These are phyloP conservation scores for Gallinago stenura DNA, from an alignment of 2,797 vertebrate genomes.

Conservation along the genomic window DNA sequence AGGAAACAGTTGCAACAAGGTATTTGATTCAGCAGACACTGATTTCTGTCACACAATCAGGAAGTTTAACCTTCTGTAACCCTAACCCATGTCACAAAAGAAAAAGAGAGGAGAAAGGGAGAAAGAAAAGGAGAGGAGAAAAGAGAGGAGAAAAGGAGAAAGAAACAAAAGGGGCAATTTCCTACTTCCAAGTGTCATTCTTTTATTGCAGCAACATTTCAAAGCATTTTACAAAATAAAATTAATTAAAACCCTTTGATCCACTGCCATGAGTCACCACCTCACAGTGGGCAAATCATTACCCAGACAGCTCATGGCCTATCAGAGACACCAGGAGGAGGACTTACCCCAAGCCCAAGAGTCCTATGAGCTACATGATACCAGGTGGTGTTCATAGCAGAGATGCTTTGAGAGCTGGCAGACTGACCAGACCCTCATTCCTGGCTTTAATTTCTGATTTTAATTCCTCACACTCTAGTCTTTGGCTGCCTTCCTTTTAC, in stretches of 20 bases:
- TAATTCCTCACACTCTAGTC: neutral
- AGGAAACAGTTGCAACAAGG: neutral
- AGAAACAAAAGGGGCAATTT: neutral
- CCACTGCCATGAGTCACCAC: neutral
- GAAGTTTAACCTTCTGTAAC: neutral
- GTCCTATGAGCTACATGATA: neutral
- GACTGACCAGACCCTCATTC: neutral
- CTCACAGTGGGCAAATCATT: neutral
- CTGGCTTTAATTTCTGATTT: neutral
- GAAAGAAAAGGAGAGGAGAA: neutral
- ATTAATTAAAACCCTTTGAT: neutral
- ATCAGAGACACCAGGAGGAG: neutral
- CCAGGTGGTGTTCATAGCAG: neutral
- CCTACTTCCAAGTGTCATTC: neutral
- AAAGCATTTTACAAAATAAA: neutral
- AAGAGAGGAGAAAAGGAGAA: neutral
- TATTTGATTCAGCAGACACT: neutral
- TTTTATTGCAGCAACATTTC: neutral
- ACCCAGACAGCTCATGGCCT: neutral
- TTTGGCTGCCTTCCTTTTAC: neutral
- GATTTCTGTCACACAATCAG: neutral
- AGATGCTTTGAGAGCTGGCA: neutral
- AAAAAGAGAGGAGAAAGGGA: neutral
- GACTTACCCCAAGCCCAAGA: neutral
- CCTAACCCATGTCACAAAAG: neutral